A percentile compares a stretch with the other conserved stretches of the same genome.
Conservation (phyloP, 2,888 invertebrate species). For the Xanthia togata region DNA sequence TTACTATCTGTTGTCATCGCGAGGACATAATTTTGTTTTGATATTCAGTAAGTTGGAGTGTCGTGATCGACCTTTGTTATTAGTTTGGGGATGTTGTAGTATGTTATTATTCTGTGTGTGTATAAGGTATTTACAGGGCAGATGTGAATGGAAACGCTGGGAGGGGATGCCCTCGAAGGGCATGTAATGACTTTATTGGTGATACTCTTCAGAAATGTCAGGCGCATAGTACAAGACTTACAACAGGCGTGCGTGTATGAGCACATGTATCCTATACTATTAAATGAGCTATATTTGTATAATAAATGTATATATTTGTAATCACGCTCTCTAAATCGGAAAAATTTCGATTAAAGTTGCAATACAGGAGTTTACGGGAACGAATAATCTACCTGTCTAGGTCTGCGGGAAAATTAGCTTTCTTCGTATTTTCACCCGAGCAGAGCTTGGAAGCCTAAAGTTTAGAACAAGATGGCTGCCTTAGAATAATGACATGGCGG, state of each 20-base stretch:
- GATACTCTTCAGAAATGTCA: neutral
- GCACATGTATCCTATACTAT: neutral
- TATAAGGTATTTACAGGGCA: neutral
- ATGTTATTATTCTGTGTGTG: neutral
- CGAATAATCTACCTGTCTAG: too few species aligned
- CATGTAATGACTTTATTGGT: neutral
- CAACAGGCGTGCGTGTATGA: neutral
- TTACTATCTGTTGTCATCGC: constrained; percentile 60
- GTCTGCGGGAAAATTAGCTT: too few species aligned
- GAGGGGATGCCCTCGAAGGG: neutral
- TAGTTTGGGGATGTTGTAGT: constrained; percentile 22
- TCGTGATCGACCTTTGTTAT: constrained; percentile 33
- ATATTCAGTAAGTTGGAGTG: constrained; percentile 42
- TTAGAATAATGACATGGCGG: too few species aligned
- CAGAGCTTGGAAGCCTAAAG: too few species aligned
- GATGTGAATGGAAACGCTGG: neutral
- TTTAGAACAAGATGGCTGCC: too few species aligned
- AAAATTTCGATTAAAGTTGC: too few species aligned
- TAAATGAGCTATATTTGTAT: too few species aligned
- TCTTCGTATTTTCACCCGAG: too few species aligned
- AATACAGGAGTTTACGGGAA: too few species aligned
- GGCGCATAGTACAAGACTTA: neutral
- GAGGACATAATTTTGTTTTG: constrained; percentile 54
- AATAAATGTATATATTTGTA: too few species aligned
- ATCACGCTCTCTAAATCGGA: too few species aligned